Percentiles rank a stretch among this genome's conserved stretches.
Evolutionary conservation across 1,140 invertebrate genomes (phyloP).

Genomic region (Polypedilum pembai): DNA sequence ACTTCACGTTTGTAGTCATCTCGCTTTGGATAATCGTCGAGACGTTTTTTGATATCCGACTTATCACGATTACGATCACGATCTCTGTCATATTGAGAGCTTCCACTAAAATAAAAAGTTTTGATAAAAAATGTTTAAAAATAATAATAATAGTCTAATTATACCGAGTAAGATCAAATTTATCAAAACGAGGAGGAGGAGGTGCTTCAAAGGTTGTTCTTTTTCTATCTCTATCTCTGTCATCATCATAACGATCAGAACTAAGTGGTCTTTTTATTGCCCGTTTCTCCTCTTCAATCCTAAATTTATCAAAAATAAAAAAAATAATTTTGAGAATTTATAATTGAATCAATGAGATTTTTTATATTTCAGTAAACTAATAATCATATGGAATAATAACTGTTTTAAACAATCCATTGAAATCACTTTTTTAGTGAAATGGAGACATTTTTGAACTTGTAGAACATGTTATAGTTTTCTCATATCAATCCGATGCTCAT

Average conservation of each 20-base stretch:
- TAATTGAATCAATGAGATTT: slow-evolving; percentile 16
- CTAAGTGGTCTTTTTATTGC: slow-evolving; percentile 40
- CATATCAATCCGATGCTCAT: not conserved
- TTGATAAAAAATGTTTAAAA: not conserved
- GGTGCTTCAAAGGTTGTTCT: slow-evolving; percentile 44
- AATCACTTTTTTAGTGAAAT: not conserved
- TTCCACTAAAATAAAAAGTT: slow-evolving; percentile 31
- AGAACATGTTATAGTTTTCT: slow-evolving; percentile 1
- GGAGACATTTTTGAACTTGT: no score
- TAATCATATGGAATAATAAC: not conserved
- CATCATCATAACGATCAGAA: slow-evolving; percentile 41
- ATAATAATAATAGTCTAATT: not conserved
- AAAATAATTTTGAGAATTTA: not conserved
- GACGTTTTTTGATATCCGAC: slow-evolving; percentile 34
- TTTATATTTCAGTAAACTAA: slow-evolving; percentile 29
- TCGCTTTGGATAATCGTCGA: slow-evolving; percentile 38
- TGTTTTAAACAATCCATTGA: not conserved
- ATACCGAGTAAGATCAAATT: slow-evolving; percentile 34
- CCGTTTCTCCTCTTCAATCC: slow-evolving; percentile 45
- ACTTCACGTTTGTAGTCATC: slow-evolving; percentile 25
- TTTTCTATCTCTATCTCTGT: slow-evolving; percentile 43
- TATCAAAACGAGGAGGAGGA: slow-evolving; percentile 42
- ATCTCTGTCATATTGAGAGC: slow-evolving; percentile 41
- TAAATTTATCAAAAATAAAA: slow-evolving; percentile 35
- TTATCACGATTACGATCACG: slow-evolving; percentile 38